A percentile compares a stretch with the other conserved stretches of the same genome.
Conservation (phyloP, 2,797 vertebrate species). For the Urocyon cinereoargenteus region DNA sequence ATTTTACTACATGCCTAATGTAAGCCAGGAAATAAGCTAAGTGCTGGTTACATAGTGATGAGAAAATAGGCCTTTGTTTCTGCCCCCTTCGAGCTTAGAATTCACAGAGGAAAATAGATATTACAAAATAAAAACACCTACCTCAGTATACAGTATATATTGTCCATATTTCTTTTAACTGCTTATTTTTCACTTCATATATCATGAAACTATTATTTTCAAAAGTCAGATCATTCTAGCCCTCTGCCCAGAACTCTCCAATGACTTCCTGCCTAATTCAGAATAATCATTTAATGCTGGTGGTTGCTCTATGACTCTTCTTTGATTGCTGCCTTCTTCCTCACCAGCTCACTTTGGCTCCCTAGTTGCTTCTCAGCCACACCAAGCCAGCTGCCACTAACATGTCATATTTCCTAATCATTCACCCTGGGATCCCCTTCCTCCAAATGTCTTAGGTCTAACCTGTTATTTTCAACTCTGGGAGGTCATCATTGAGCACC, state of each 20-base stretch:
- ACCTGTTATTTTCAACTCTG: background rate
- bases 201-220: background rate
- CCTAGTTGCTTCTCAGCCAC: background rate
- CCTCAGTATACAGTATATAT: background rate
- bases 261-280: background rate
- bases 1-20: background rate
- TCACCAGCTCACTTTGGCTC: background rate
- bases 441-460: background rate
- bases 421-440: background rate
- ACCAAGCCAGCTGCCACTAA: accelerated
- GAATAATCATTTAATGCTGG: background rate
- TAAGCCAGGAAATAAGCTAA: background rate
- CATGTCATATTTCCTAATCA: background rate
- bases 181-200: background rate
- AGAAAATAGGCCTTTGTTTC: background rate
- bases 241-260: background rate
- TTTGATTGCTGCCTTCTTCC: background rate
- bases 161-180: background rate
- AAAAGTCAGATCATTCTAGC: background rate
- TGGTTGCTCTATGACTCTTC: background rate
- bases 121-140: background rate
- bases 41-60: background rate
- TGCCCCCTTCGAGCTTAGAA: background rate
- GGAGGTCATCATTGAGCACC: background rate
- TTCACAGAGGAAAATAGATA: background rate